These are phyloP conservation scores for Amblyteles armatorius DNA, from an alignment of 2,888 invertebrate species.

Conservation along the genomic window DNA sequence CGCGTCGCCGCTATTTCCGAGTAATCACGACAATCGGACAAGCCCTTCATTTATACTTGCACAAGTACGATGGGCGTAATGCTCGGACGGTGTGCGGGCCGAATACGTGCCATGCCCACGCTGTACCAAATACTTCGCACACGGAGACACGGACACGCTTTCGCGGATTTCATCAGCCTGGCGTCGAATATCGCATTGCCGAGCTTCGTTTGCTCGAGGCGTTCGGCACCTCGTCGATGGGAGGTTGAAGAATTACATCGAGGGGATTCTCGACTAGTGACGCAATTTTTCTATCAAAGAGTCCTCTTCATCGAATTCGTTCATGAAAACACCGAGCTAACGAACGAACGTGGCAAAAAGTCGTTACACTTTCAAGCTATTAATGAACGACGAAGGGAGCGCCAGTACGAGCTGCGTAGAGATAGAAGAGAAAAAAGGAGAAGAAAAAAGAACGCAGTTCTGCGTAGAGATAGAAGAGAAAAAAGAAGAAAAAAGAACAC, in stretches of 20 bases:
- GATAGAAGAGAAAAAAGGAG: not conserved
- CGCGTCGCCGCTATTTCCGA: constrained; percentile 55
- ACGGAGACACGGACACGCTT: constrained; percentile 1
- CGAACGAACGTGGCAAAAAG: constrained; percentile 48
- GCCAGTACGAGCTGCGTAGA: constrained; percentile 1
- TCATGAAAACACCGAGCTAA: not conserved
- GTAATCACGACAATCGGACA: constrained; percentile 62
- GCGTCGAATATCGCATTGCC: constrained; percentile 19
- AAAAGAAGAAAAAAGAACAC: not conserved
- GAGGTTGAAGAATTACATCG: not conserved
- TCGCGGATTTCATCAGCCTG: constrained; percentile 11
- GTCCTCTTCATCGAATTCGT: not conserved
- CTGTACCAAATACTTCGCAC: constrained; percentile 26
- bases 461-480: constrained; percentile 15
- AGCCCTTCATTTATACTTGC: constrained; percentile 56
- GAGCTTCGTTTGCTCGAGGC: not conserved
- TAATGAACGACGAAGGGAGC: constrained; percentile 40
- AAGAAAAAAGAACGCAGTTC: constrained; percentile 21
- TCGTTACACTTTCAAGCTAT: constrained; percentile 36
- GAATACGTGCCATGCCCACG: constrained; percentile 25
- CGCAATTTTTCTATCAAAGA: not conserved
- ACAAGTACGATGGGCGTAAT: constrained; percentile 62
- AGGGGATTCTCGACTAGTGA: constrained; percentile 5
- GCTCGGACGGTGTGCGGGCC: constrained; percentile 23
- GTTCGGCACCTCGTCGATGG: not conserved